phyloP scores from a whole-genome alignment of 2,113 vertebrate genomes.

The Meles meles region DNA sequence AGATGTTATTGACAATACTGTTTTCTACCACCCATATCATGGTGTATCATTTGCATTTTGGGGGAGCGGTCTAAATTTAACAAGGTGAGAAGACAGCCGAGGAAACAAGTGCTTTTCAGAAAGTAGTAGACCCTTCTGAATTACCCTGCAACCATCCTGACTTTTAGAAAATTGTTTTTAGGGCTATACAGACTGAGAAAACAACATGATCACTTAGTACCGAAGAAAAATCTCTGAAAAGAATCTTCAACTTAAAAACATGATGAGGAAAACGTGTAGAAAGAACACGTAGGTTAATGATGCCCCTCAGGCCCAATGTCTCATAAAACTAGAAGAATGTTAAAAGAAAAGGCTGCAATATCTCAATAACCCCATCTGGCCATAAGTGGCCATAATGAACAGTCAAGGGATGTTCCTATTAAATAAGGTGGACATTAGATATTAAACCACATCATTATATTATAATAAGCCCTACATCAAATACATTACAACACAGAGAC shows the following conservation, averaged over 20 bases:
- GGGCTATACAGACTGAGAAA: not conserved
- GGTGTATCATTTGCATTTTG: not conserved
- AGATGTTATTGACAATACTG: not conserved
- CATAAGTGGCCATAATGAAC: not conserved
- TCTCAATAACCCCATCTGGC: not conserved
- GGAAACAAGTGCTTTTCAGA: not conserved
- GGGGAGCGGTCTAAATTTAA: not conserved
- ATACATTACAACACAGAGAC: not conserved
- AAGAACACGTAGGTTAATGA: not conserved
- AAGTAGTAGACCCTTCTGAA: not conserved
- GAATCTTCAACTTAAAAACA: not conserved
- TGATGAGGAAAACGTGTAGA: not conserved
- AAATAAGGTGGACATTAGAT: not conserved
- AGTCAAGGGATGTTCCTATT: not conserved
- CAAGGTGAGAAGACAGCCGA: not conserved
- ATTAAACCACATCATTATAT: not conserved
- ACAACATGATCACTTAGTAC: not conserved
- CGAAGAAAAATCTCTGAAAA: not conserved
- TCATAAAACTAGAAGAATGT: not conserved
- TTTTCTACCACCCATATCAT: not conserved
- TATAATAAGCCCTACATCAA: not conserved
- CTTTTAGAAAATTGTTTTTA: slow-evolving; percentile 2
- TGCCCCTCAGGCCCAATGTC: not conserved
- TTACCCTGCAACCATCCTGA: not conserved
- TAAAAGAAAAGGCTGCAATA: not conserved